Conservation (phyloP, 2,888 invertebrate species). For the Phasia obesa region DNA sequence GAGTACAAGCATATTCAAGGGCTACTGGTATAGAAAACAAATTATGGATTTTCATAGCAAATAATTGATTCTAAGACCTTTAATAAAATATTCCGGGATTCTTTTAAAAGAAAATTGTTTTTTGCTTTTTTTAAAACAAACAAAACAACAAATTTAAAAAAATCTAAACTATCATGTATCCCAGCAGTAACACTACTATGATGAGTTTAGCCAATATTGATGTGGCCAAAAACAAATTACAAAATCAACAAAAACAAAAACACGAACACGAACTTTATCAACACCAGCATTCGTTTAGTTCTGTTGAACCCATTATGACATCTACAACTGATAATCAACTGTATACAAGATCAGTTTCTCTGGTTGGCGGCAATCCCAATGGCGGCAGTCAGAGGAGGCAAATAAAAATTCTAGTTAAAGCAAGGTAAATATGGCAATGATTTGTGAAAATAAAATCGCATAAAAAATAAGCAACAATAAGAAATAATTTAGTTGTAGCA, state of each 20-base stretch:
- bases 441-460: background rate
- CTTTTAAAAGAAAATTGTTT: too few species aligned
- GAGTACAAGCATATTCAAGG: too few species aligned
- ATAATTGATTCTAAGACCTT: too few species aligned
- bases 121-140: too few species aligned
- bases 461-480: background rate
- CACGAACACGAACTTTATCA: background rate
- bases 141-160: background rate
- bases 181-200: slow-evolving; percentile 45
- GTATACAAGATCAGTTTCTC: slow-evolving; percentile 52
- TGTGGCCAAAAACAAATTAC: slow-evolving; percentile 6
- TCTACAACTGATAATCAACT: slow-evolving; percentile 11
- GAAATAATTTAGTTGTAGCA: background rate
- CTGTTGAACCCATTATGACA: background rate
- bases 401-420: slow-evolving; percentile 61
- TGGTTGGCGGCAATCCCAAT: slow-evolving; percentile 36
- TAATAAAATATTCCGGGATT: too few species aligned
- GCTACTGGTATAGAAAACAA: too few species aligned
- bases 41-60: too few species aligned
- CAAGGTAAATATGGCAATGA: slow-evolving; percentile 52
- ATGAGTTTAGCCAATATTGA: slow-evolving; percentile 55
- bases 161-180: slow-evolving; percentile 30
- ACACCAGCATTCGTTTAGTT: background rate
- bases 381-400: slow-evolving; percentile 27
- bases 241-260: slow-evolving; percentile 6